These are phyloP conservation scores for Nomia melanderi DNA, from an alignment of 1,140 invertebrate species.

Conservation along the genomic window DNA sequence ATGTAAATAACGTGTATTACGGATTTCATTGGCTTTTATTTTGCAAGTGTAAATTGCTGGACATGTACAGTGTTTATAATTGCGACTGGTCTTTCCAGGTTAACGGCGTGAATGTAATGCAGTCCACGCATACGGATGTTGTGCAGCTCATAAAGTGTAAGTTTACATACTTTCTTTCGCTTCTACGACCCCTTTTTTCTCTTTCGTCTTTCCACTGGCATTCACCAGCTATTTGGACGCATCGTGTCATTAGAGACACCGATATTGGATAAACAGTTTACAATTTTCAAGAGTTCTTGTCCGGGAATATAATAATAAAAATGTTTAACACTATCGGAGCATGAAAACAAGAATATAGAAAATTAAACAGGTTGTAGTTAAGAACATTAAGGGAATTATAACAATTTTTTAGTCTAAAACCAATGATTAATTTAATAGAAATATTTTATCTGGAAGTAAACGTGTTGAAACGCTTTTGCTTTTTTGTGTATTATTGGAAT, in stretches of 20 bases:
- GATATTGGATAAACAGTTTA: not conserved
- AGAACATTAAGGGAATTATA: no score
- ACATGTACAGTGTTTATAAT: constrained; percentile 28
- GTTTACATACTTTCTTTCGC: constrained; percentile 71
- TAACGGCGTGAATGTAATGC: constrained; percentile 94
- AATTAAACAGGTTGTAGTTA: no score
- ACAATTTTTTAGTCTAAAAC: no score
- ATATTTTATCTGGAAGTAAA: no score
- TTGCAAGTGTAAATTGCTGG: not conserved
- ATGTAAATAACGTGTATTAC: no score
- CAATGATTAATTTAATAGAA: no score
- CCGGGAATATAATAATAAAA: no score
- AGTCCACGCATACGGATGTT: constrained; percentile 95
- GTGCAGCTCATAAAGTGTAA: constrained; percentile 96
- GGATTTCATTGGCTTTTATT: not conserved
- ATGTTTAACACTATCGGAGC: no score
- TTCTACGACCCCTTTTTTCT: constrained; percentile 41
- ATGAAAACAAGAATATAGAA: no score
- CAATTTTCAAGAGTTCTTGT: no score
- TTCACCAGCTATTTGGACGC: not conserved
- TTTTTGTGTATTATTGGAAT: no score
- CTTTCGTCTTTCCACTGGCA: constrained; percentile 8
- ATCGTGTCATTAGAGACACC: not conserved
- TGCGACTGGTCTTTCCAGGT: constrained; percentile 83
- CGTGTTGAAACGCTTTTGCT: no score